phyloP scores from a whole-genome alignment of 2,888 invertebrate species.

The Rhamnusium bicolor region DNA sequence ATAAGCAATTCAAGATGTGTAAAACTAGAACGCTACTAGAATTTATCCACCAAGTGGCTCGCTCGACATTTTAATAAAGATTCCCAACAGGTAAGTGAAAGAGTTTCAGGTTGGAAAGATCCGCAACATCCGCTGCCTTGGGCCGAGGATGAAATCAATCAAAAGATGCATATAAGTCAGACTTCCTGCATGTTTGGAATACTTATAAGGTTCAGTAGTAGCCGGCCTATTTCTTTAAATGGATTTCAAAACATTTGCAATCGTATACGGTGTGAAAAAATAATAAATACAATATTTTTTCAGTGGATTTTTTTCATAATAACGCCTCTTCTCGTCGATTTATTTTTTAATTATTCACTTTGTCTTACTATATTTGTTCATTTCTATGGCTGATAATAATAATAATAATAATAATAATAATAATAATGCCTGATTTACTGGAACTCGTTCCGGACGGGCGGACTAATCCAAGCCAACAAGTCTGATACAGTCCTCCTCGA shows the following conservation, averaged over 20 bases:
- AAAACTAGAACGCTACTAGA: background rate
- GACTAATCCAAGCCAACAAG: too few relatives aligned
- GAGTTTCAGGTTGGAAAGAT: slow-evolving; percentile 17
- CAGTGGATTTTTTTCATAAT: too few relatives aligned
- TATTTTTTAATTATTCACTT: too few relatives aligned
- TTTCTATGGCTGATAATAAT: too few relatives aligned
- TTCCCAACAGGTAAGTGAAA: slow-evolving; percentile 27
- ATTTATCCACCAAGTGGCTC: background rate
- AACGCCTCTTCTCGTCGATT: too few relatives aligned
- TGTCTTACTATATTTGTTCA: too few relatives aligned
- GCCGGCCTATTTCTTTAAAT: background rate
- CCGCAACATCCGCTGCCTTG: slow-evolving; percentile 36
- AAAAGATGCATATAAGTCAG: slow-evolving; percentile 56
- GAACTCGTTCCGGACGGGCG: too few relatives aligned
- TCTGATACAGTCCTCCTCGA: too few relatives aligned
- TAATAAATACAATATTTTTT: too few relatives aligned
- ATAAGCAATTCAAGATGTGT: background rate
- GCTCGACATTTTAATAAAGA: slow-evolving; percentile 19
- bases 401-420: too few relatives aligned
- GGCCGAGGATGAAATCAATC: slow-evolving; percentile 54
- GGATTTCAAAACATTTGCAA: background rate
- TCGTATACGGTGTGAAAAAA: too few relatives aligned
- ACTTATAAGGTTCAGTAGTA: slow-evolving; percentile 35
- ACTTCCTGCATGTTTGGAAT: slow-evolving; percentile 37
- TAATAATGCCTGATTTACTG: too few relatives aligned